phyloP scores from a whole-genome alignment of 2,113 vertebrate genomes.

The Gobiocypris rarus region DNA sequence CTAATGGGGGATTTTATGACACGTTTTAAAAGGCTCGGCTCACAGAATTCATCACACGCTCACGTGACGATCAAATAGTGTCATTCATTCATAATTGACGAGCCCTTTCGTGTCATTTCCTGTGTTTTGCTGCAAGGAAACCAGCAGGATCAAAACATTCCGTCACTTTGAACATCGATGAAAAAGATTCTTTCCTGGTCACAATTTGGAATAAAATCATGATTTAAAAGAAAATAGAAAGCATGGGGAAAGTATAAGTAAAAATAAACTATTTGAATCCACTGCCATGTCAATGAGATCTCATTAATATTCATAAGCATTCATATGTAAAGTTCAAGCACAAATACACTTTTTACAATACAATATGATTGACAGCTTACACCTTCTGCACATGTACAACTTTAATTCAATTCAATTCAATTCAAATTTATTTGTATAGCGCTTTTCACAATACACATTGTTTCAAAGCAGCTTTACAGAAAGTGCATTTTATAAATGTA shows the following conservation, averaged over 20 bases:
- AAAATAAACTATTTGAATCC: background rate
- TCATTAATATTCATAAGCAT: background rate
- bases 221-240: background rate
- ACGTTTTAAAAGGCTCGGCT: background rate
- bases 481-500: too few relatives aligned
- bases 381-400: background rate
- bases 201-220: background rate
- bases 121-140: background rate
- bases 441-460: too few relatives aligned
- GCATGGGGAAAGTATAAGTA: background rate
- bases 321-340: background rate
- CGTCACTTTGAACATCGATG: background rate
- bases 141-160: background rate
- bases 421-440: too few relatives aligned
- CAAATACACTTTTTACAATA: background rate
- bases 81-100: background rate
- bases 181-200: background rate
- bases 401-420: too few relatives aligned
- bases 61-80: background rate
- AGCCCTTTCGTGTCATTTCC: background rate
- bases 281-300: background rate
- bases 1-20: conserved; percentile 31
- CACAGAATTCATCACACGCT: background rate
- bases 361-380: background rate
- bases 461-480: too few relatives aligned